Conservation (phyloP, 2,113 vertebrate genomes). For the Actinemys pallida region DNA sequence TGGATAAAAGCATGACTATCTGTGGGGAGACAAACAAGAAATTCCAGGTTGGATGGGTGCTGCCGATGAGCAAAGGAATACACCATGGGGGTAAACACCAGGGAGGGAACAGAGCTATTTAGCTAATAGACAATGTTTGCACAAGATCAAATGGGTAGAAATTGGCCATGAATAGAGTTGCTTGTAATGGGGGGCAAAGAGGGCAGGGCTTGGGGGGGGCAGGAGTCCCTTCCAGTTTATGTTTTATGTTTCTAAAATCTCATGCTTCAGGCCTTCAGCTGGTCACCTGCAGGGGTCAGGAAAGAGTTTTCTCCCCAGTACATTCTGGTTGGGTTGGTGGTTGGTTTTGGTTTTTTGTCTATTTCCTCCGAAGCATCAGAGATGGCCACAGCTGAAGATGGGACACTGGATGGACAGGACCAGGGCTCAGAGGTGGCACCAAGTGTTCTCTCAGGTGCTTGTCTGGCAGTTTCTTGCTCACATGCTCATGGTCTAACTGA, state of each 20-base stretch:
- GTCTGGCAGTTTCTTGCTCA: neutral
- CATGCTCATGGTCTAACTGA: neutral
- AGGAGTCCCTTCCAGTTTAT: neutral
- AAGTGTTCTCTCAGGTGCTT: neutral
- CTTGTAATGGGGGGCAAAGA: no score
- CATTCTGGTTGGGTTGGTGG: neutral
- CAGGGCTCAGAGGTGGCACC: neutral
- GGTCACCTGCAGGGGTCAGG: neutral
- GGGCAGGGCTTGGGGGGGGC: no score
- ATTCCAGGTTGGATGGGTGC: neutral
- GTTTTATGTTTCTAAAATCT: neutral
- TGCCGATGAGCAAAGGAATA: neutral
- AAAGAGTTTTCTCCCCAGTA: neutral
- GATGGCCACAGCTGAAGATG: neutral
- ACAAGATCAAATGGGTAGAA: neutral
- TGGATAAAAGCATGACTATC: neutral
- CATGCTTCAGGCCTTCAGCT: neutral
- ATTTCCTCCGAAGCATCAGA: neutral
- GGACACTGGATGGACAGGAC: neutral
- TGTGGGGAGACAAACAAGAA: neutral
- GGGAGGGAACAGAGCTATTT: neutral
- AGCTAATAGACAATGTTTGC: neutral
- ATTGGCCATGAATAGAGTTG: neutral
- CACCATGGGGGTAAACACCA: neutral
- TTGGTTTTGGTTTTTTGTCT: neutral